Conservation (phyloP, 2,113 vertebrate species). For the Blennius ocellaris region DNA sequence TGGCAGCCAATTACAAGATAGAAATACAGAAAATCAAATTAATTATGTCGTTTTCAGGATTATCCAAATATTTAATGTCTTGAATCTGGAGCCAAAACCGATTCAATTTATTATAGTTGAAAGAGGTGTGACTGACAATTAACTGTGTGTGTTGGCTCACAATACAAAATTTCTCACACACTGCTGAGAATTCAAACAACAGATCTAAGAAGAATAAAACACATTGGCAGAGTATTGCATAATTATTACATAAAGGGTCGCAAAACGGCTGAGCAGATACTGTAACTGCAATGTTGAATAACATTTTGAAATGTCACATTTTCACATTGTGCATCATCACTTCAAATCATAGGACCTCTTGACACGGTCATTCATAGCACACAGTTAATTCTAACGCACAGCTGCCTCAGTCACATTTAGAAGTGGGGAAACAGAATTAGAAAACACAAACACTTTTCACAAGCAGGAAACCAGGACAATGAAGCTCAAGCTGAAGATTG, state of each 20-base stretch:
- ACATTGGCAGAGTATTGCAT: neutral
- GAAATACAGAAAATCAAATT: neutral
- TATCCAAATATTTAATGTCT: too few relatives aligned
- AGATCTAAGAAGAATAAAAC: neutral
- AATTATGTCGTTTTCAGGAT: neutral
- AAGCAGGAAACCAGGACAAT: constrained; percentile 29
- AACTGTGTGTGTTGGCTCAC: neutral
- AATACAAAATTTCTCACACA: neutral
- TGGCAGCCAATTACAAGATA: neutral
- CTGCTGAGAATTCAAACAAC: neutral
- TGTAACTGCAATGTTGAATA: neutral
- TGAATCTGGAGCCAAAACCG: neutral
- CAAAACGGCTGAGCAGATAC: neutral
- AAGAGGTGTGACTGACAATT: constrained; percentile 4
- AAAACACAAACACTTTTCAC: constrained; percentile 32
- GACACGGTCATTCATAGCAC: too few relatives aligned
- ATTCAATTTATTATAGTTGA: neutral
- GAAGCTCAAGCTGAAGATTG: constrained; percentile 32
- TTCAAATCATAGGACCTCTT: too few relatives aligned
- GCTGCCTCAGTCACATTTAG: constrained; percentile 9
- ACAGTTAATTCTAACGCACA: too few relatives aligned
- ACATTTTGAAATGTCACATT: neutral
- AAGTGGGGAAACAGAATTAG: neutral
- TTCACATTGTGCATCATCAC: too few relatives aligned
- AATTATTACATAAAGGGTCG: neutral